phyloP scores from a whole-genome alignment of 2,888 invertebrate genomes.

The Tigriopus californicus region DNA sequence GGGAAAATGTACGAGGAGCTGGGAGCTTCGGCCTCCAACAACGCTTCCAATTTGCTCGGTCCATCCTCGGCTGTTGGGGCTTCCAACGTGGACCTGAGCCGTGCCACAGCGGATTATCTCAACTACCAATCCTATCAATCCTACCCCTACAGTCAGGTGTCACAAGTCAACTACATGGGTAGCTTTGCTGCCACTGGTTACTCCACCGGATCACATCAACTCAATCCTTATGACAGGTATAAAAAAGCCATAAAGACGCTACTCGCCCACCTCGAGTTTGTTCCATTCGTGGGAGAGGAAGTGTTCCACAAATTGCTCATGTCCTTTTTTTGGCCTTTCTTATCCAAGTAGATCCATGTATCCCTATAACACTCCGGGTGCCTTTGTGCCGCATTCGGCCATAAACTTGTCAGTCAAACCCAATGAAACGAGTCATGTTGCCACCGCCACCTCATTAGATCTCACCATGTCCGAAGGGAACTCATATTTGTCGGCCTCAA shows the following conservation, averaged over 20 bases:
- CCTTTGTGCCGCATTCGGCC: constrained; percentile 16
- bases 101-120: background rate
- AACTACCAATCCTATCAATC: constrained; percentile 8
- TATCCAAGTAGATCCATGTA: background rate
- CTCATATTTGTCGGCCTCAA: background rate
- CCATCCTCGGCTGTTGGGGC: background rate
- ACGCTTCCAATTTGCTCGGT: background rate
- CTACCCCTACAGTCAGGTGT: background rate
- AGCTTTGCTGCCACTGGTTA: background rate
- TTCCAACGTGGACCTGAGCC: background rate
- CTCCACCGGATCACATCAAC: background rate
- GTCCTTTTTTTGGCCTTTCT: too few relatives aligned
- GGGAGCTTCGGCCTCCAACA: background rate
- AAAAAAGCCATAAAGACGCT: background rate
- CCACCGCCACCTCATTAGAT: background rate
- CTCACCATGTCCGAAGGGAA: background rate
- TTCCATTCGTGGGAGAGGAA: background rate
- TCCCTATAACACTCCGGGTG: constrained; percentile 12
- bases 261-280: background rate
- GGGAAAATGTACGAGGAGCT: constrained; percentile 16
- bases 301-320: too few relatives aligned
- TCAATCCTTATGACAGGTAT: background rate
- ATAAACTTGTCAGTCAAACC: constrained; percentile 16
- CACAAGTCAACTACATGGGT: background rate
- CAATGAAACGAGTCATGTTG: background rate